Percentiles rank a stretch among this genome's conserved stretches.
These are phyloP conservation scores for Drosophila quadrilineata DNA, from an alignment of 1,140 invertebrate species.

Conservation along the genomic window DNA sequence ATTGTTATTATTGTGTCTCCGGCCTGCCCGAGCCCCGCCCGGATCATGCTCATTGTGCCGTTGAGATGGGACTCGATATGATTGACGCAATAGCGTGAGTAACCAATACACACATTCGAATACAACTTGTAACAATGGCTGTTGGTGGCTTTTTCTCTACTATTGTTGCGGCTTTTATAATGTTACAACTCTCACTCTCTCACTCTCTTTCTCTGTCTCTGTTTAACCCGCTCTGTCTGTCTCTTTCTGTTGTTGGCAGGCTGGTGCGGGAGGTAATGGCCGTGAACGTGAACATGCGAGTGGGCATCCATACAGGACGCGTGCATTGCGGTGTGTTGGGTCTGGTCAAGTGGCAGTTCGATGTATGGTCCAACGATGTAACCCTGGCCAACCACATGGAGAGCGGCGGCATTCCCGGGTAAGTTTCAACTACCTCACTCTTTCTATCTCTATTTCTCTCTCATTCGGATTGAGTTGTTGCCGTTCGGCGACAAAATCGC, in stretches of 20 bases:
- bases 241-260: slow-evolving; percentile 81
- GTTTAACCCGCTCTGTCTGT: background rate
- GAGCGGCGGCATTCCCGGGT: slow-evolving; percentile 95
- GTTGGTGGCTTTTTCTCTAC: slow-evolving; percentile 38
- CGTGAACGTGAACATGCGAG: slow-evolving; percentile 96
- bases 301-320: slow-evolving; percentile 96
- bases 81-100: slow-evolving; percentile 97
- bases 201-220: background rate
- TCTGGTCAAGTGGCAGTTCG: slow-evolving; percentile 90
- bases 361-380: slow-evolving; percentile 98
- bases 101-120: slow-evolving; percentile 1
- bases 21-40: slow-evolving; percentile 93
- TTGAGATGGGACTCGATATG: slow-evolving; percentile 98
- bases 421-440: too few species aligned
- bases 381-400: slow-evolving; percentile 98
- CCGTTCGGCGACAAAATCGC: background rate
- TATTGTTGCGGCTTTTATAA: slow-evolving; percentile 32
- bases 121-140: slow-evolving; percentile 30
- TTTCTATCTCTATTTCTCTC: background rate
- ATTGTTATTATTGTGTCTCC: slow-evolving; percentile 97
- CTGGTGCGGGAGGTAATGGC: slow-evolving; percentile 93
- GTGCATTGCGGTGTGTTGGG: slow-evolving; percentile 98
- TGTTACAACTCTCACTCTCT: slow-evolving; percentile 10
- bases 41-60: slow-evolving; percentile 96
- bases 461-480: background rate